A percentile compares a stretch with the other conserved stretches of the same genome.
These are phyloP conservation scores for Brachionus koreanus DNA, from an alignment of 1,140 invertebrate species.

Conservation along the genomic window DNA sequence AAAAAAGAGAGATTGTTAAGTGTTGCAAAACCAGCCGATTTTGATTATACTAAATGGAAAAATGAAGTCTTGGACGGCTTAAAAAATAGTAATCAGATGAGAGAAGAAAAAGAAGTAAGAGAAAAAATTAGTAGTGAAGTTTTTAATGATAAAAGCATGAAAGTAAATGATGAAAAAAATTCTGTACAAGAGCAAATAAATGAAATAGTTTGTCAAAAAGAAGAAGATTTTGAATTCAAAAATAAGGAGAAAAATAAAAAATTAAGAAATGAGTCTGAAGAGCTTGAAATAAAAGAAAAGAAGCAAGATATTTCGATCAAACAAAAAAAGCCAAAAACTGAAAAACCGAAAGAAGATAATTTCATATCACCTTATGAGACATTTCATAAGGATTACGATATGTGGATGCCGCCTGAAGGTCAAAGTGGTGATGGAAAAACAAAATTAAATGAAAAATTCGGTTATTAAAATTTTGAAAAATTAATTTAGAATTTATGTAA, in stretches of 20 bases:
- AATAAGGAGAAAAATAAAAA: not conserved
- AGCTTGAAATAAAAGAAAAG: not conserved
- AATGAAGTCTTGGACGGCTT: not conserved
- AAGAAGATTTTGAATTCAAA: not conserved
- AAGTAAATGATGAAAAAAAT: not conserved
- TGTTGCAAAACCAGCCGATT: slow-evolving; percentile 12
- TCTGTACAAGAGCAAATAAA: not conserved
- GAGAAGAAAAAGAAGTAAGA: not conserved
- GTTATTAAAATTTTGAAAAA: slow-evolving; percentile 63
- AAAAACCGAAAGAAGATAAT: not conserved
- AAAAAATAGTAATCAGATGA: not conserved
- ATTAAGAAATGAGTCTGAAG: not conserved
- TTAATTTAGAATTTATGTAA: not conserved
- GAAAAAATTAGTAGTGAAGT: not conserved
- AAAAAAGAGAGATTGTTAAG: slow-evolving; percentile 20
- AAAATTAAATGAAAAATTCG: slow-evolving; percentile 74
- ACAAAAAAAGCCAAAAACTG: not conserved
- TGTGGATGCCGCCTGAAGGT: slow-evolving; percentile 50
- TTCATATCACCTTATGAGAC: not conserved
- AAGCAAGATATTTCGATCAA: not conserved
- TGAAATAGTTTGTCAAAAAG: not conserved
- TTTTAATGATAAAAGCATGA: not conserved
- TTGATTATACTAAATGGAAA: slow-evolving; percentile 22
- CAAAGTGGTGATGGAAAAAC: slow-evolving; percentile 77
- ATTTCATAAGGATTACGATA: slow-evolving; percentile 2